phyloP scores from a whole-genome alignment of 2,113 vertebrate species.

The Halcyon malimbica region DNA sequence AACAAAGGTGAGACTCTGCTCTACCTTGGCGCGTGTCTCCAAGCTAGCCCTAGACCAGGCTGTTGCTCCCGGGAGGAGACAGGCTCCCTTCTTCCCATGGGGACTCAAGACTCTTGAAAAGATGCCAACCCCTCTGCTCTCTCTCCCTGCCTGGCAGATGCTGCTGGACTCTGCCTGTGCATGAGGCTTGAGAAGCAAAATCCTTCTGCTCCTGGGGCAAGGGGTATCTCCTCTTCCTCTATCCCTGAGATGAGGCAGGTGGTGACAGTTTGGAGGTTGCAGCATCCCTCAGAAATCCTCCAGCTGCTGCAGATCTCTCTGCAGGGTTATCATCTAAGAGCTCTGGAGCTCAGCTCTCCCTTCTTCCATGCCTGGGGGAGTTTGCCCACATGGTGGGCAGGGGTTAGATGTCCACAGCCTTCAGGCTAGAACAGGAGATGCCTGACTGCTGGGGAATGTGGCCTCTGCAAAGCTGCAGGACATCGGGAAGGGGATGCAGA shows the following conservation, averaged over 20 bases:
- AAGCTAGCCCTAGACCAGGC: fast-evolving
- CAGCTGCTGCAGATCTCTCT: background rate
- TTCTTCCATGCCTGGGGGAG: background rate
- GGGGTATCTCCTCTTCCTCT: background rate
- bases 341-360: background rate
- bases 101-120: background rate
- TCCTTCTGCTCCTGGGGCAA: background rate
- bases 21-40: fast-evolving
- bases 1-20: slow-evolving; percentile 49
- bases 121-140: background rate
- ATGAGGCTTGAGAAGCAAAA: background rate
- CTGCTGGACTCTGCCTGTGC: background rate
- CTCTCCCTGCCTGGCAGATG: background rate
- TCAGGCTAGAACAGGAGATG: background rate
- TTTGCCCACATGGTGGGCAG: background rate
- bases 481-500: fast-evolving
- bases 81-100: fast-evolving
- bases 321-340: background rate
- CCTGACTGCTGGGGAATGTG: background rate
- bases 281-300: background rate
- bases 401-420: background rate
- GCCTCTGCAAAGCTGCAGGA: background rate
- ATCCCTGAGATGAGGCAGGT: fast-evolving
- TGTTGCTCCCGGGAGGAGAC: background rate
- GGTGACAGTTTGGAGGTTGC: background rate